These are phyloP conservation scores for Escarpia spicata DNA, from an alignment of 2,888 invertebrate species.

Conservation along the genomic window DNA sequence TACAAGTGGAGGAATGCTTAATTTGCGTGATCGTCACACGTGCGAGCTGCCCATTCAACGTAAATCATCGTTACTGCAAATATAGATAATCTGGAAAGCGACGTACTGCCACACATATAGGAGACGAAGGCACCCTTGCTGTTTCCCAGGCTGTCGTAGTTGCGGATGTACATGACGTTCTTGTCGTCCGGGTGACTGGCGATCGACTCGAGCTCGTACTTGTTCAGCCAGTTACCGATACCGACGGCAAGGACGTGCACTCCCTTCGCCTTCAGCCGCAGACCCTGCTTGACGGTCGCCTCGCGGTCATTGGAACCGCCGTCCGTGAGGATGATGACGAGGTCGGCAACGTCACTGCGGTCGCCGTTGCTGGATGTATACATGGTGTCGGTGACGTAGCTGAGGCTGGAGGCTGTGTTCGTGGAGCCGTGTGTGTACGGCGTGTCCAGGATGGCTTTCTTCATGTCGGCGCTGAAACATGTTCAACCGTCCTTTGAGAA, in stretches of 20 bases:
- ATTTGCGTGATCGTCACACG: too few species aligned
- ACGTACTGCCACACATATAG: constrained; percentile 29
- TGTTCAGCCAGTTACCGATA: constrained; percentile 30
- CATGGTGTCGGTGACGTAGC: constrained; percentile 19
- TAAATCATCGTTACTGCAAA: background rate
- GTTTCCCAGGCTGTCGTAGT: constrained; percentile 17
- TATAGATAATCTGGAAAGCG: background rate
- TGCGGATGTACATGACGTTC: constrained; percentile 17
- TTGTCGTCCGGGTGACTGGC: constrained; percentile 26
- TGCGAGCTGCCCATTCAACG: too few species aligned
- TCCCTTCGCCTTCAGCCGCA: constrained; percentile 26
- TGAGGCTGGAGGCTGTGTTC: constrained; percentile 23
- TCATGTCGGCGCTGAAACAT: background rate
- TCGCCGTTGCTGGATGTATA: constrained; percentile 29
- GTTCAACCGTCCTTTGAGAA: background rate
- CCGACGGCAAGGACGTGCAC: constrained; percentile 28
- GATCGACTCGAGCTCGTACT: constrained; percentile 32
- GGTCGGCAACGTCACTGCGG: constrained; percentile 26
- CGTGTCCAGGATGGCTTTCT: background rate
- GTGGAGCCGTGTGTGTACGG: constrained; percentile 22
- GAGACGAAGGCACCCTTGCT: background rate
- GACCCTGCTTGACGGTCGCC: constrained; percentile 20
- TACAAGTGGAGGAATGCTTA: too few species aligned
- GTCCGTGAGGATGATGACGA: constrained; percentile 36
- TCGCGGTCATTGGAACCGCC: constrained; percentile 30